phyloP scores from a whole-genome alignment of 2,113 vertebrate species.

The Esox niger region DNA sequence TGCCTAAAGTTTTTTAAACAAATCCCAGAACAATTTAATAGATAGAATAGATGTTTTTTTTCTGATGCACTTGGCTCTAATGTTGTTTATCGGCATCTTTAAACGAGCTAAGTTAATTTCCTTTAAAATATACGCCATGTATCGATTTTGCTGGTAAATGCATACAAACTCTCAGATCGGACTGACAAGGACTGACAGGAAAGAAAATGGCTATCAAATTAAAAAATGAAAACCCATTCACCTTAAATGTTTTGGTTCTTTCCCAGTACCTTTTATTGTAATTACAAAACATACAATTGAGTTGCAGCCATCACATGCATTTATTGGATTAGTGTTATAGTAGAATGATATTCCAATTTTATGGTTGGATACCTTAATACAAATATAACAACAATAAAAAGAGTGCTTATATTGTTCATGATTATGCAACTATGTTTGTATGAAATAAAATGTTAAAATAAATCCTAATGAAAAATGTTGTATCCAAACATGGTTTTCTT shows the following conservation, averaged over 20 bases:
- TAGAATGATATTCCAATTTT: slow-evolving; percentile 63
- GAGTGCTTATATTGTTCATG: slow-evolving; percentile 33
- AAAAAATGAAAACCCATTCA: slow-evolving; percentile 58
- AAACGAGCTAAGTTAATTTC: slow-evolving; percentile 41
- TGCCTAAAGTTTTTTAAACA: slow-evolving; percentile 2
- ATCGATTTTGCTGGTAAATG: slow-evolving; percentile 47
- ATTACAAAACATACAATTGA: slow-evolving; percentile 65
- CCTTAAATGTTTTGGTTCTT: slow-evolving; percentile 57
- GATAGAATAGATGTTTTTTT: slow-evolving; percentile 39
- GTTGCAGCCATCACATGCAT: slow-evolving; percentile 52
- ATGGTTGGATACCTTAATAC: slow-evolving; percentile 49
- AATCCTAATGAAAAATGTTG: slow-evolving; percentile 25
- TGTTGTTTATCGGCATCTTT: slow-evolving; percentile 50
- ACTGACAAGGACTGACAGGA: slow-evolving; percentile 55
- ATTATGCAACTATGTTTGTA: slow-evolving; percentile 36
- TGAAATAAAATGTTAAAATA: slow-evolving; percentile 12
- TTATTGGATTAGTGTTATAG: slow-evolving; percentile 39
- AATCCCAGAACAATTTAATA: slow-evolving; percentile 20
- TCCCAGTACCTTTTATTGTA: slow-evolving; percentile 64
- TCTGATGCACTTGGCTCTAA: slow-evolving; percentile 32
- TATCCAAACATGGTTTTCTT: not conserved
- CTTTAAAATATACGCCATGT: slow-evolving; percentile 31
- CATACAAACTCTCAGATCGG: slow-evolving; percentile 39
- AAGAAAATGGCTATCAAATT: slow-evolving; percentile 57
- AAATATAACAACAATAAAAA: slow-evolving; percentile 50